These are phyloP conservation scores for Artemia sp. DNA, from an alignment of 2,888 invertebrate genomes.

Conservation along the genomic window DNA sequence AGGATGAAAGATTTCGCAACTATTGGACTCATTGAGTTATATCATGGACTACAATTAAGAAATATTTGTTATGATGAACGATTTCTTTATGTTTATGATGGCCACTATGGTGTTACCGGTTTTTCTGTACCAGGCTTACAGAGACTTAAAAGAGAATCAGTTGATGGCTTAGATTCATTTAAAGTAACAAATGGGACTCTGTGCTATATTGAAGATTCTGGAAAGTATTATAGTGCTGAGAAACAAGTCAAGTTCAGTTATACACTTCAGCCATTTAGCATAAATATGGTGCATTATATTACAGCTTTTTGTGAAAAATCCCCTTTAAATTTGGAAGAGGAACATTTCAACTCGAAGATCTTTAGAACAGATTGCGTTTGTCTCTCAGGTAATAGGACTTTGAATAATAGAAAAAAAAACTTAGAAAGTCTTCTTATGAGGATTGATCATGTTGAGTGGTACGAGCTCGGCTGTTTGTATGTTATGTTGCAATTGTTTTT, in stretches of 20 bases:
- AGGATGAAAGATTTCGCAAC: not conserved
- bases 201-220: not conserved
- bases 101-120: not conserved
- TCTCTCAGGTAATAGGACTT: too few species aligned
- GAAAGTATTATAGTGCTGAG: not conserved
- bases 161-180: not conserved
- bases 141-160: not conserved
- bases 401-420: too few species aligned
- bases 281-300: too few species aligned
- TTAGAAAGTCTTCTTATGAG: too few species aligned
- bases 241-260: not conserved
- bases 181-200: conserved; percentile 1
- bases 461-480: too few species aligned
- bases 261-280: too few species aligned
- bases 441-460: too few species aligned
- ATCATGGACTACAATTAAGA: not conserved
- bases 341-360: too few species aligned
- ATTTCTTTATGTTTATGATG: conserved; percentile 6
- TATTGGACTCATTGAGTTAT: not conserved
- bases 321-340: too few species aligned
- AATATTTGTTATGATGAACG: not conserved
- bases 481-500: too few species aligned
- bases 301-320: too few species aligned
- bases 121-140: conserved; percentile 4
- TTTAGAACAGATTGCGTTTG: too few species aligned